phyloP scores from a whole-genome alignment of 2,797 vertebrate genomes.

The Arrhamphus sclerolepis region DNA sequence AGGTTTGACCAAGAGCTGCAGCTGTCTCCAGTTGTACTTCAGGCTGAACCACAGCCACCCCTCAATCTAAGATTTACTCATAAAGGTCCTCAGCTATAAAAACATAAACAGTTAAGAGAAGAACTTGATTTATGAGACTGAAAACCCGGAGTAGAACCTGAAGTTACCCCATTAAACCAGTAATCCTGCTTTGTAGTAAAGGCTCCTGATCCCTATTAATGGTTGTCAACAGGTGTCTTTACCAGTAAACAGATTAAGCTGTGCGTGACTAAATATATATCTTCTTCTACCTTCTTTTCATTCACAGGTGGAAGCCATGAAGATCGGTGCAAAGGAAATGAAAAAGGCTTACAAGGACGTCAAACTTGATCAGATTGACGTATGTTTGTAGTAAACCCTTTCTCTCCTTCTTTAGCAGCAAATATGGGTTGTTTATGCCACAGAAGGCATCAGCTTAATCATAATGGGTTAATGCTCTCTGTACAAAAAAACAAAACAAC shows the following conservation, averaged over 20 bases:
- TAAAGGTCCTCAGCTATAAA: no score
- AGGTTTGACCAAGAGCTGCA: no score
- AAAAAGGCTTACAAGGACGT: constrained; percentile 97
- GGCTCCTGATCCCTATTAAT: background rate
- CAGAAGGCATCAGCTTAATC: no score
- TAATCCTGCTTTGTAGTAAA: constrained; percentile 7
- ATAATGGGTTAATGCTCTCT: no score
- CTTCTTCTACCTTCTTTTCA: constrained; percentile 12
- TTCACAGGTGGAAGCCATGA: constrained; percentile 98
- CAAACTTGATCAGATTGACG: constrained; percentile 97
- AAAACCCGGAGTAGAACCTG: background rate
- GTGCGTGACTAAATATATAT: background rate
- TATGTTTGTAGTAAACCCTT: constrained; percentile 55
- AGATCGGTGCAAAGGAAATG: constrained; percentile 98
- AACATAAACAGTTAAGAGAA: no score
- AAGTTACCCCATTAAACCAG: background rate
- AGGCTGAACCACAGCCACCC: no score
- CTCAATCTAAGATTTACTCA: no score
- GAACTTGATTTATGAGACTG: background rate
- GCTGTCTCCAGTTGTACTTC: no score
- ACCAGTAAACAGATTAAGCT: background rate
- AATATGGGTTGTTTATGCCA: no score
- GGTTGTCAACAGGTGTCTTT: background rate
- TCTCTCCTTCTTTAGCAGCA: no score
- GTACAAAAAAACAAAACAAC: no score